Evolutionary conservation across 1,140 invertebrate genomes (phyloP).

Genomic region (Drosophila ercepeae): DNA sequence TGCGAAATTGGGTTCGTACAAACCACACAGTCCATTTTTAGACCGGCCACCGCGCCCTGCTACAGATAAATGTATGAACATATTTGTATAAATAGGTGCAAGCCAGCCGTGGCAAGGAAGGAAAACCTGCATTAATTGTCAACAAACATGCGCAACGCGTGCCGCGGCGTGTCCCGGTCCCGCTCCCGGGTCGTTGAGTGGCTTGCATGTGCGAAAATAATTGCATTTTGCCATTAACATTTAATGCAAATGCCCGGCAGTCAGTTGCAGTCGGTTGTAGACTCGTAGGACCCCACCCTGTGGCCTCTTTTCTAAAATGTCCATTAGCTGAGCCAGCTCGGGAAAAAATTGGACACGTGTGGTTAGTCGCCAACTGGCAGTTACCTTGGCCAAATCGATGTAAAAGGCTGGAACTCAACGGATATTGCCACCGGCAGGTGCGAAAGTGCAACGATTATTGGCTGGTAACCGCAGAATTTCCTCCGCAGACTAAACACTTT

Average conservation of each 20-base stretch:
- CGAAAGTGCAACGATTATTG: conserved; percentile 2
- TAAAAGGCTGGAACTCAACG: neutral
- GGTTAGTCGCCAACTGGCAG: neutral
- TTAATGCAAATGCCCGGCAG: conserved; percentile 43
- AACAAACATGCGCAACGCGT: conserved; percentile 68
- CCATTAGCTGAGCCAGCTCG: conserved; percentile 35
- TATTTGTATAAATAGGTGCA: conserved; percentile 1
- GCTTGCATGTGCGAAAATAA: conserved; percentile 70
- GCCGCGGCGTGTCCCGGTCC: conserved; percentile 16
- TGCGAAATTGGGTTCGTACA: conserved; percentile 45
- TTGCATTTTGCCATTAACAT: conserved; percentile 58
- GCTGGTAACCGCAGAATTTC: conserved; percentile 4
- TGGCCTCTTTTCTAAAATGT: conserved; percentile 13
- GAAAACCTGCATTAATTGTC: conserved; percentile 68
- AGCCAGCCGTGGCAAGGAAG: conserved; percentile 12
- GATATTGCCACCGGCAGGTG: conserved; percentile 22
- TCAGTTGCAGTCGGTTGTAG: neutral
- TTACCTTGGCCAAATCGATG: neutral
- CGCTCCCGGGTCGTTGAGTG: conserved; percentile 13
- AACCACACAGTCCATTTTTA: conserved; percentile 40
- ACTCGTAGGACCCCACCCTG: neutral
- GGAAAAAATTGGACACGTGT: conserved; percentile 24
- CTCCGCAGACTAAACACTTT: conserved; percentile 5
- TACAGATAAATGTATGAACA: conserved; percentile 17
- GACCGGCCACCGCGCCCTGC: conserved; percentile 40